Percentiles rank a stretch among this genome's conserved stretches.
These are phyloP conservation scores for Brenthis ino DNA, from an alignment of 2,888 invertebrate genomes.

Conservation along the genomic window DNA sequence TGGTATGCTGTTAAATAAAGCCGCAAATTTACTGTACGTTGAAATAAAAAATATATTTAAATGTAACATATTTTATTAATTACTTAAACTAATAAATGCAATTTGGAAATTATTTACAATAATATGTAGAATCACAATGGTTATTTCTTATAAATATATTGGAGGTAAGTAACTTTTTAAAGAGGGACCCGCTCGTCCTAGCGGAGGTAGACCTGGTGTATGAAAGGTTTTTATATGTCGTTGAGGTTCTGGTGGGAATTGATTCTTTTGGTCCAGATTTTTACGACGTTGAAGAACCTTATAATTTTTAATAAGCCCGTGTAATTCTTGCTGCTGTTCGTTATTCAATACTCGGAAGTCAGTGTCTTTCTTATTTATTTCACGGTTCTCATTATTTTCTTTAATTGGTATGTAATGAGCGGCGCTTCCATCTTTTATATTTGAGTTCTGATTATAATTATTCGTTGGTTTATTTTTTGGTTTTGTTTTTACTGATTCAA, in stretches of 20 bases:
- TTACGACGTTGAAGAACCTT: constrained; percentile 70
- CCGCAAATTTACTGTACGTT: background rate
- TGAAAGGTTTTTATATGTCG: constrained; percentile 56
- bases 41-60: constrained; percentile 2
- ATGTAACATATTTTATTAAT: constrained; percentile 4
- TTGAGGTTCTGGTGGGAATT: constrained; percentile 54
- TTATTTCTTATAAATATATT: constrained; percentile 56
- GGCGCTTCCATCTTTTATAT: constrained; percentile 50
- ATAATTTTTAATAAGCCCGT: constrained; percentile 71
- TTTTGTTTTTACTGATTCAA: constrained; percentile 67
- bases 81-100: constrained; percentile 69
- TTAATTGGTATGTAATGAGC: constrained; percentile 50
- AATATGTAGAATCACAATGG: constrained; percentile 55
- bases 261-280: constrained; percentile 50
- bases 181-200: constrained; percentile 74
- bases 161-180: constrained; percentile 73
- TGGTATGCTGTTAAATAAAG: background rate
- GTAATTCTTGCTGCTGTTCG: constrained; percentile 61
- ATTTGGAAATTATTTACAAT: constrained; percentile 35
- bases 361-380: constrained; percentile 44
- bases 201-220: constrained; percentile 61
- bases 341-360: constrained; percentile 48
- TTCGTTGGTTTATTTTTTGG: constrained; percentile 50
- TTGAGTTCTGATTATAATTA: constrained; percentile 44
- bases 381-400: constrained; percentile 45